A percentile compares a stretch with the other conserved stretches of the same genome.
phyloP scores from a whole-genome alignment of 2,797 vertebrate genomes.

The Lutjanus campechanus region DNA sequence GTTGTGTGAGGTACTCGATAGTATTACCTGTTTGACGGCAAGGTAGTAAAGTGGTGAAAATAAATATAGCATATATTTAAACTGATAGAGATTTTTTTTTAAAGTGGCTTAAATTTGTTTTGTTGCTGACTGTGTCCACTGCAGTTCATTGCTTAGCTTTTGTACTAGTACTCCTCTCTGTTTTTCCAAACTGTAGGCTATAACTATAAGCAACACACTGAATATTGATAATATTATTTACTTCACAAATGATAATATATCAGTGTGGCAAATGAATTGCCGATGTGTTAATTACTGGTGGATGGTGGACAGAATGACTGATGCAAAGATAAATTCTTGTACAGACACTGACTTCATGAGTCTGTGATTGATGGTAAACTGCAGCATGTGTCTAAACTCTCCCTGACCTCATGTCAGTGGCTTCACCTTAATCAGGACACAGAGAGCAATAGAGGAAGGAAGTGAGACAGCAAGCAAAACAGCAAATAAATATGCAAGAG shows the following conservation, averaged over 20 bases:
- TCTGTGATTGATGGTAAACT: slow-evolving; percentile 3
- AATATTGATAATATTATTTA: no score
- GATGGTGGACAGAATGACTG: not conserved
- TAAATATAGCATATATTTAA: no score
- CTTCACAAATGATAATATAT: not conserved
- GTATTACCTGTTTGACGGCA: no score
- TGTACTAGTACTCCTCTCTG: no score
- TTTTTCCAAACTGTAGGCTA: not conserved
- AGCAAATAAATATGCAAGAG: slow-evolving; percentile 65
- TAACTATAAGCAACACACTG: no score
- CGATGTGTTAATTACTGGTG: not conserved
- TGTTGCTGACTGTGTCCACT: no score
- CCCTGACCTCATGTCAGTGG: slow-evolving; percentile 20
- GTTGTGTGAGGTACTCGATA: no score
- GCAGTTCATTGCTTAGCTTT: no score
- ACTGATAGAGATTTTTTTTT: no score
- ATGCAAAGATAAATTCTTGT: not conserved
- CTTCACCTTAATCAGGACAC: not conserved
- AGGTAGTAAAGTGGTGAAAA: no score
- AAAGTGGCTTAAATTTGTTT: no score
- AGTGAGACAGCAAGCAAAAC: slow-evolving; percentile 34
- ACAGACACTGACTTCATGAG: not conserved
- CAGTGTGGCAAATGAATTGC: not conserved
- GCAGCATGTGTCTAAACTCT: slow-evolving; percentile 31
- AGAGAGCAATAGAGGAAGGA: slow-evolving; percentile 53